Evolutionary conservation across 2,113 vertebrate genomes (phyloP).

Genomic region (Oceanites oceanicus): DNA sequence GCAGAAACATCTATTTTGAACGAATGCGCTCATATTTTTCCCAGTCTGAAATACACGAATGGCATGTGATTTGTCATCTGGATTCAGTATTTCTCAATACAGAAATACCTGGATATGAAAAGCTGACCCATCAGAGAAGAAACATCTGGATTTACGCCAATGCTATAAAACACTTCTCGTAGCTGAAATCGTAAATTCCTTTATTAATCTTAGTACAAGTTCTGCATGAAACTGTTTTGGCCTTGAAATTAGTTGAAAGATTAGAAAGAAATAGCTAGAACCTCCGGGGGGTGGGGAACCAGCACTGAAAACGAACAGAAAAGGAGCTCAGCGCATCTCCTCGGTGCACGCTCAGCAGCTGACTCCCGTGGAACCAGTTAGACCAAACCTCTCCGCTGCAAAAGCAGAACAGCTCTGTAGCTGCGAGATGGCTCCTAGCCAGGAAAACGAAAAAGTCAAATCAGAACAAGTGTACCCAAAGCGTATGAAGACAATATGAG

Average conservation of each 20-base stretch:
- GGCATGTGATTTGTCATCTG: background rate
- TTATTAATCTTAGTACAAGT: background rate
- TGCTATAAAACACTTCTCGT: rapidly evolving
- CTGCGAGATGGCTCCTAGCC: background rate
- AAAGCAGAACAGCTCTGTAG: background rate
- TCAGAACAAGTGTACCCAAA: background rate
- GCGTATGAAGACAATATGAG: rapidly evolving
- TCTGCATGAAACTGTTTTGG: background rate
- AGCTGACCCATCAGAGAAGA: background rate
- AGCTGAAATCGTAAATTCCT: background rate
- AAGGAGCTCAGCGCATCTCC: background rate
- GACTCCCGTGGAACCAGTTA: rapidly evolving
- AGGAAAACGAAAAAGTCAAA: background rate
- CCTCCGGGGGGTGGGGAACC: rapidly evolving
- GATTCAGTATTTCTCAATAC: background rate
- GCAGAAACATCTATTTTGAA: background rate
- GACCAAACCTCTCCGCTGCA: background rate
- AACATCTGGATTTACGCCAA: background rate
- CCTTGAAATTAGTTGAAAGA: background rate
- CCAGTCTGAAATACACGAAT: rapidly evolving
- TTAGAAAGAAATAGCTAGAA: background rate
- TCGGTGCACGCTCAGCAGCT: rapidly evolving
- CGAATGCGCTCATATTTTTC: background rate
- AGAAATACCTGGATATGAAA: background rate
- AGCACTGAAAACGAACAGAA: background rate